These are phyloP conservation scores for Macquaria australasica DNA, from an alignment of 2,113 vertebrate species.

Conservation along the genomic window DNA sequence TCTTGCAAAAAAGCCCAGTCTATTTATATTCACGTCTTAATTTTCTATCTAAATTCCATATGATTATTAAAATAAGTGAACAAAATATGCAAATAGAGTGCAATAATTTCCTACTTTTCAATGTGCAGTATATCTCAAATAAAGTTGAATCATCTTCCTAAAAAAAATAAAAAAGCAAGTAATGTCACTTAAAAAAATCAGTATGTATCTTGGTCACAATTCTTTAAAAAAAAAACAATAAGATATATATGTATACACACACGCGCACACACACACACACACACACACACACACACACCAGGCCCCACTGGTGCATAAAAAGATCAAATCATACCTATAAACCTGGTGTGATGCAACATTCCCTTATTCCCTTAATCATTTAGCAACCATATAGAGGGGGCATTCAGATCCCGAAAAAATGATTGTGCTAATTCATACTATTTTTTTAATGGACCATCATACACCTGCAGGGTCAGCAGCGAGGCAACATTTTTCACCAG, in stretches of 20 bases:
- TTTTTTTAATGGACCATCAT: not conserved
- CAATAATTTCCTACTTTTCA: not conserved
- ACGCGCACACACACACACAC: too few species aligned
- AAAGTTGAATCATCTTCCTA: not conserved
- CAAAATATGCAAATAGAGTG: not conserved
- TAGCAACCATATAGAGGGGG: not conserved
- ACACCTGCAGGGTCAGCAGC: not conserved
- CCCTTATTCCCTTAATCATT: not conserved
- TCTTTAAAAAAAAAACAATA: too few species aligned
- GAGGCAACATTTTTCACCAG: constrained; percentile 10
- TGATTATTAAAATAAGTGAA: not conserved
- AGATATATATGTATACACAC: too few species aligned
- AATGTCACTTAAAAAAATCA: too few species aligned
- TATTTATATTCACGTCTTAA: not conserved
- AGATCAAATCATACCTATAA: not conserved
- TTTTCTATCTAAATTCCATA: too few species aligned
- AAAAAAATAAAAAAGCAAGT: not conserved
- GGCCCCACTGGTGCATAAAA: not conserved
- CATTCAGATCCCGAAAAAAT: not conserved
- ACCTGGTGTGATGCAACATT: not conserved
- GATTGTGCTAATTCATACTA: not conserved
- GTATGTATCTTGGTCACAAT: too few species aligned
- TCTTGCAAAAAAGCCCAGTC: not conserved
- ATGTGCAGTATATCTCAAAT: not conserved
- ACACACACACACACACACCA: too few species aligned